Evolutionary conservation across 2,113 vertebrate species (phyloP).

Genomic region (Gymnorhina tibicen): DNA sequence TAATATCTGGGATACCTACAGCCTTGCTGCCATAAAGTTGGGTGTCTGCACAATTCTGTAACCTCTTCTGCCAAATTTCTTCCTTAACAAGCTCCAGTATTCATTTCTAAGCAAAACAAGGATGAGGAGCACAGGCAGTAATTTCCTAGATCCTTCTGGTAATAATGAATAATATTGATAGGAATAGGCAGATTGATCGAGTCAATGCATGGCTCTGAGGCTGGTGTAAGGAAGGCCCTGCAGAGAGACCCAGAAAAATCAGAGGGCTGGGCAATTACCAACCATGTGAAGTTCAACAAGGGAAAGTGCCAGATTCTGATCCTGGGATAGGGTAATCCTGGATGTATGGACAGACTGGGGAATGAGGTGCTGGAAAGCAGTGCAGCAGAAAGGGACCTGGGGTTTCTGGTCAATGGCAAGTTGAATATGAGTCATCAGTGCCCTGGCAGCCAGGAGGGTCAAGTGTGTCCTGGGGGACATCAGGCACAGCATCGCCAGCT

Average conservation of each 20-base stretch:
- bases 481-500: rapidly evolving
- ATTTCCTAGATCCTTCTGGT: not conserved
- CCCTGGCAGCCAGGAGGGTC: not conserved
- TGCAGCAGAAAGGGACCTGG: not conserved
- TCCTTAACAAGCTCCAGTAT: not conserved
- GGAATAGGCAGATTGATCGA: not conserved
- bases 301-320: not conserved
- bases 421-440: not conserved
- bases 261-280: not conserved
- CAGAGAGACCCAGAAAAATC: not conserved
- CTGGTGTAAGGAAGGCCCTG: not conserved
- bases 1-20: not conserved
- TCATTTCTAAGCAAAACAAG: not conserved
- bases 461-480: rapidly evolving
- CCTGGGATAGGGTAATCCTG: not conserved
- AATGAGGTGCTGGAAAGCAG: not conserved
- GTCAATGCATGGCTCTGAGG: not conserved
- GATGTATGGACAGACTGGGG: rapidly evolving
- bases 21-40: not conserved
- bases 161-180: not conserved
- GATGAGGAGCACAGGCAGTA: not conserved
- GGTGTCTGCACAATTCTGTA: not conserved
- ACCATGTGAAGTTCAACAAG: not conserved
- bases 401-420: rapidly evolving
- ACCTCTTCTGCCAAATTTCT: not conserved